Conservation (phyloP, 2,113 vertebrate species). For the Pseudorasbora parva region DNA sequence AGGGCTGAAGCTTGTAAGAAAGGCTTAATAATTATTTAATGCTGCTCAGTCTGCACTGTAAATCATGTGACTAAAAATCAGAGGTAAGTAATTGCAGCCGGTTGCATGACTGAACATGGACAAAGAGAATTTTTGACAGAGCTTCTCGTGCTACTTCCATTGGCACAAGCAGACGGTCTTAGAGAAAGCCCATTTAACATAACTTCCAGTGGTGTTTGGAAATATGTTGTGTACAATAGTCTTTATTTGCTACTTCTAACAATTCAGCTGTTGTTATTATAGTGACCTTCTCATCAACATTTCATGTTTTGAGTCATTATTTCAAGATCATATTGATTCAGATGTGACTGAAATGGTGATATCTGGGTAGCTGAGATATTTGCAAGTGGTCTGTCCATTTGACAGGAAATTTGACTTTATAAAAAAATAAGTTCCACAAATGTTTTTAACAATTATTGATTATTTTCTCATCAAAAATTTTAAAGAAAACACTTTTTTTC, state of each 20-base stretch:
- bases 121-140: constrained; percentile 9
- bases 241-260: no score
- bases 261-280: no score
- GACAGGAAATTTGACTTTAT: background rate
- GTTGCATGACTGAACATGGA: constrained; percentile 39
- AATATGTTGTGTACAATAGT: background rate
- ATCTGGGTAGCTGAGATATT: background rate
- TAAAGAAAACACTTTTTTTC: background rate
- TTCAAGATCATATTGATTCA: no score
- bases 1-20: background rate
- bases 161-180: background rate
- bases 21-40: constrained; percentile 32
- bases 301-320: no score
- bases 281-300: no score
- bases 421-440: background rate
- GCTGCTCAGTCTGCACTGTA: background rate
- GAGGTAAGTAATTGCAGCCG: background rate
- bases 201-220: background rate
- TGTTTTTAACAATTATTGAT: background rate
- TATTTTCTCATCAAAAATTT: background rate
- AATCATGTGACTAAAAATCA: constrained; percentile 34
- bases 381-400: background rate
- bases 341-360: no score
- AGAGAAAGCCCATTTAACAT: background rate
- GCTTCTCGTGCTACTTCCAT: background rate